phyloP scores from a whole-genome alignment of 2,113 vertebrate species.

The Psammodynastes pulverulentus region DNA sequence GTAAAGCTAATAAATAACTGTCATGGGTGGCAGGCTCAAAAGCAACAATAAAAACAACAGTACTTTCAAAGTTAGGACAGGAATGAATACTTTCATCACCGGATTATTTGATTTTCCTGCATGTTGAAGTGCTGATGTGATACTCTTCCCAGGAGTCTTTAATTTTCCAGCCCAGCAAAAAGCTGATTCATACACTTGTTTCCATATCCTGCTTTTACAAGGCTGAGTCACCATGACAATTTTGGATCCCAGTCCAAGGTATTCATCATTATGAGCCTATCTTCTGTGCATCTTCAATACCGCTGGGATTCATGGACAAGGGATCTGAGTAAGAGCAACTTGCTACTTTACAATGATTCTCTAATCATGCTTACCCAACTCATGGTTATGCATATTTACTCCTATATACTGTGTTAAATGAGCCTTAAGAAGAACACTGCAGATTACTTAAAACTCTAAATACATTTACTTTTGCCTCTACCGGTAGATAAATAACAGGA shows the following conservation, averaged over 20 bases:
- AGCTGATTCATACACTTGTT: conserved; percentile 42
- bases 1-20: background rate
- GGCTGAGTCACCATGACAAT: conserved; percentile 46
- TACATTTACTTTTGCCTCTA: background rate
- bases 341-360: background rate
- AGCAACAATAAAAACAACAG: background rate
- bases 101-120: conserved; percentile 1
- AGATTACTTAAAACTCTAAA: background rate
- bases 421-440: background rate
- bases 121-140: conserved; percentile 12
- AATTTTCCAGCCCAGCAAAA: conserved; percentile 57
- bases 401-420: background rate
- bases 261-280: conserved; percentile 24
- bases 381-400: background rate
- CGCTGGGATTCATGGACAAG: background rate
- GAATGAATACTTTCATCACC: conserved; percentile 25
- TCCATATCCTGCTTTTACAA: conserved; percentile 62
- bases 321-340: background rate
- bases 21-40: background rate
- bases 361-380: background rate
- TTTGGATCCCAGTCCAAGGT: conserved; percentile 49
- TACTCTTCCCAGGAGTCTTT: conserved; percentile 55
- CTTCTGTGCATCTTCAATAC: background rate
- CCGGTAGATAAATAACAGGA: background rate
- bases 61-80: conserved; percentile 35